A percentile compares a stretch with the other conserved stretches of the same genome.
phyloP scores from a whole-genome alignment of 2,113 vertebrate genomes.

The Alaudala cheleensis region DNA sequence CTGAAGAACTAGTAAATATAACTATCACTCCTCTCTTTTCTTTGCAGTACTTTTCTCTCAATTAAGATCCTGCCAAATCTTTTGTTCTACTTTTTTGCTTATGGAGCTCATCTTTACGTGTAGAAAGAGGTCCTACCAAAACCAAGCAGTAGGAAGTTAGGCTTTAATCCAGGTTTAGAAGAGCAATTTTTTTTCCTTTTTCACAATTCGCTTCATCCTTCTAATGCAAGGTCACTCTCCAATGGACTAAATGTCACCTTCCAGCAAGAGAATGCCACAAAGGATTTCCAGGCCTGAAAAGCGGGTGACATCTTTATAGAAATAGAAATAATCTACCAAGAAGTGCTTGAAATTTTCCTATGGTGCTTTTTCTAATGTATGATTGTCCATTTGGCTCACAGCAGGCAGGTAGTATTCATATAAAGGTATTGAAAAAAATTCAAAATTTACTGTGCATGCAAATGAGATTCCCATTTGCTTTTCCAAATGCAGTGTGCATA shows the following conservation, averaged over 20 bases:
- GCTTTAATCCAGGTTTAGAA: conserved; percentile 9
- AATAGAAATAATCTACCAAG: not conserved
- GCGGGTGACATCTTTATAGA: not conserved
- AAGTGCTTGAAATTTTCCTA: not conserved
- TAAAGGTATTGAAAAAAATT: not conserved
- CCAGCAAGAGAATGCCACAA: not conserved
- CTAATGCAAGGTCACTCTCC: not conserved
- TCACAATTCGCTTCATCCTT: not conserved
- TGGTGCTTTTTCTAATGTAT: not conserved
- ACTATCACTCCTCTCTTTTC: not conserved
- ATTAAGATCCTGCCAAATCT: not conserved
- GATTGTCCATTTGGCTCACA: not conserved
- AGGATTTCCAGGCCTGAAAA: not conserved
- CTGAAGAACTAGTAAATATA: not conserved
- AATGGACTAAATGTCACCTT: not conserved
- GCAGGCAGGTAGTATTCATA: not conserved
- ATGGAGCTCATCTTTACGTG: not conserved
- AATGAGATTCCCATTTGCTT: not conserved
- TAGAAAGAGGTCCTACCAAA: not conserved
- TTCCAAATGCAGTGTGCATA: not conserved
- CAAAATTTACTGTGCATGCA: not conserved
- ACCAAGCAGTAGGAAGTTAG: not conserved
- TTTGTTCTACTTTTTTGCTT: not conserved
- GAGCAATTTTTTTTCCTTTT: not conserved
- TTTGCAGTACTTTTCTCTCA: not conserved